Conservation (phyloP, 2,797 vertebrate genomes). For the Gobionotothen gibberifrons region DNA sequence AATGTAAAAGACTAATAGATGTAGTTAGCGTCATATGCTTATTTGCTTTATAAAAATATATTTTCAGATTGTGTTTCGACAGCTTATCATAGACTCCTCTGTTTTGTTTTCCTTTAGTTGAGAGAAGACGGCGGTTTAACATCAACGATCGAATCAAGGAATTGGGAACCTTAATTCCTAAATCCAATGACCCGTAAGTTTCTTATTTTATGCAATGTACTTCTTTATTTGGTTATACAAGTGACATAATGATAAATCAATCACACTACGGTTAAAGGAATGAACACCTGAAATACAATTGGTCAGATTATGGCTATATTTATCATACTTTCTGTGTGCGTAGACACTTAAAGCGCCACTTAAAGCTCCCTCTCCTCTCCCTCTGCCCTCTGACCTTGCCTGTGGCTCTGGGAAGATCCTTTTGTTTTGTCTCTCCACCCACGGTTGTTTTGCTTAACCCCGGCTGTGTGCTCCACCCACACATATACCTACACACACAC, state of each 20-base stretch:
- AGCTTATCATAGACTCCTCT: conserved; percentile 18
- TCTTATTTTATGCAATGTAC: neutral
- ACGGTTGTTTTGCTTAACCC: conserved; percentile 52
- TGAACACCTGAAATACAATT: neutral
- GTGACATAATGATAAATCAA: neutral
- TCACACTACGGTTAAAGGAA: neutral
- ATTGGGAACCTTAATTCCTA: conserved; percentile 97
- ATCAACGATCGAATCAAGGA: conserved; percentile 99
- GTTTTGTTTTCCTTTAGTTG: conserved; percentile 85
- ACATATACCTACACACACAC: neutral
- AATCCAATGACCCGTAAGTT: conserved; percentile 99
- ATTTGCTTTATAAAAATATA: neutral
- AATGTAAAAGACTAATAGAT: neutral
- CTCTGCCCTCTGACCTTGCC: conserved; percentile 26
- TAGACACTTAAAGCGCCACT: neutral
- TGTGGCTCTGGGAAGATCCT: conserved; percentile 14
- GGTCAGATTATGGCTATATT: neutral
- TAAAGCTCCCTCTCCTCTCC: neutral
- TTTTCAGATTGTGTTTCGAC: neutral
- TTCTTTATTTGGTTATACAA: neutral
- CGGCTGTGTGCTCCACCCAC: conserved; percentile 39
- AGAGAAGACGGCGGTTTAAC: conserved; percentile 96
- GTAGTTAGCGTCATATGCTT: neutral
- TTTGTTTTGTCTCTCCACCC: conserved; percentile 25
- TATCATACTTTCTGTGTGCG: neutral